Evolutionary conservation across 2,113 vertebrate genomes (phyloP).

Genomic region (Cyprinodon brontotheroides): DNA sequence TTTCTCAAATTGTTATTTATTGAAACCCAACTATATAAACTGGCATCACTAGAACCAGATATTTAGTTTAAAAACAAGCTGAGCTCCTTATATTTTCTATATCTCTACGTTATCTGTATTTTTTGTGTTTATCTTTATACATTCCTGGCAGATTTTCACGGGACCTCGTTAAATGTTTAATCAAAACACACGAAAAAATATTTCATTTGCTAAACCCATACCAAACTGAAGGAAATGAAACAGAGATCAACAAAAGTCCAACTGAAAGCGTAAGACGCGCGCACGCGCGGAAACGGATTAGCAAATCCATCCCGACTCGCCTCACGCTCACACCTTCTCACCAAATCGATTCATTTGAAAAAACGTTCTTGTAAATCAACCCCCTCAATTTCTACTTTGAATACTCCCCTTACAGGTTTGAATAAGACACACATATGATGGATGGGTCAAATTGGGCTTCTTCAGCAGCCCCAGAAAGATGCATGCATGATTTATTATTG

Average conservation of each 20-base stretch:
- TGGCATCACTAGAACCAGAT: too few species aligned
- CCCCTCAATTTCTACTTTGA: constrained; percentile 1
- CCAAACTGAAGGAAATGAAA: neutral
- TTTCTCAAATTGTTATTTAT: too few species aligned
- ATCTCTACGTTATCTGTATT: too few species aligned
- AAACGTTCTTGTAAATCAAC: constrained; percentile 4
- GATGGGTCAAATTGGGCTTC: constrained; percentile 46
- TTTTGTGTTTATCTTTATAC: too few species aligned
- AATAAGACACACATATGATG: constrained; percentile 33
- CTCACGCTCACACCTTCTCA: neutral
- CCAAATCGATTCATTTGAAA: neutral
- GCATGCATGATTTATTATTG: constrained; percentile 68
- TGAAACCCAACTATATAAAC: too few species aligned
- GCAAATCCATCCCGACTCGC: neutral
- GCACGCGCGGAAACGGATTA: neutral
- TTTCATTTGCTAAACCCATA: neutral
- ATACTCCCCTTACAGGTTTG: constrained; percentile 17
- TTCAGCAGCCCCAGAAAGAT: constrained; percentile 39
- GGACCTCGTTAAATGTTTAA: neutral
- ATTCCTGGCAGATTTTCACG: too few species aligned
- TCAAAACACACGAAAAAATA: neutral
- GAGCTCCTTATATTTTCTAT: too few species aligned
- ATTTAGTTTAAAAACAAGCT: too few species aligned
- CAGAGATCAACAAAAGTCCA: neutral
- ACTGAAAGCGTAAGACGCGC: neutral